phyloP scores from a whole-genome alignment of 2,113 vertebrate species.

The Tretioscincus oriximinensis region DNA sequence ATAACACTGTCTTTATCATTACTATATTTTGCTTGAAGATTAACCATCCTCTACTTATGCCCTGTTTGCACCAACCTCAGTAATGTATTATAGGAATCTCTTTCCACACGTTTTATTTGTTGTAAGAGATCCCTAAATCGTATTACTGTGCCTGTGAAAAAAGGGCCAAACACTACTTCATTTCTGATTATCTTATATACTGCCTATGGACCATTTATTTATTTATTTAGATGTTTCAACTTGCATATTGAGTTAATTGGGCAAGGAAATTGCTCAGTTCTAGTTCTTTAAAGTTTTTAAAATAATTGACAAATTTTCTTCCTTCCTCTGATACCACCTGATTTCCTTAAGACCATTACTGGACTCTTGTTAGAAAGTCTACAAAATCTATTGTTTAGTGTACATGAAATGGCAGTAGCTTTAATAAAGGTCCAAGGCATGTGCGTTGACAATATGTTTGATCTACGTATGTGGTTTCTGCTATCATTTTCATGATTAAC shows the following conservation, averaged over 20 bases:
- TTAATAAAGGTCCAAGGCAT: constrained; percentile 19
- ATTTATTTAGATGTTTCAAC: constrained; percentile 11
- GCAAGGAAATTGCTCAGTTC: constrained; percentile 20
- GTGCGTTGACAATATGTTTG: constrained; percentile 35
- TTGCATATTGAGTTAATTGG: constrained; percentile 22
- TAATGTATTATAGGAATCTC: no score
- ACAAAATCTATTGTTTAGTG: constrained; percentile 38
- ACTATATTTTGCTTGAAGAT: constrained; percentile 27
- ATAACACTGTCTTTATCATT: neutral
- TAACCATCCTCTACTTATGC: neutral
- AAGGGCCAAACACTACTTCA: constrained; percentile 36
- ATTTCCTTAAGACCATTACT: constrained; percentile 48
- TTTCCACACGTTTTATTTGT: no score
- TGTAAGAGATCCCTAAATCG: no score
- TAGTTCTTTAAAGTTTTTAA: constrained; percentile 10
- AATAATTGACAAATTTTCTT: constrained; percentile 18
- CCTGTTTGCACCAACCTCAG: no score
- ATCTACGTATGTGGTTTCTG: constrained; percentile 23
- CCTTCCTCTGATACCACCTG: neutral
- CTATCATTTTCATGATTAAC: constrained; percentile 42
- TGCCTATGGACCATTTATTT: neutral
- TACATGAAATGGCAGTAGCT: constrained; percentile 35
- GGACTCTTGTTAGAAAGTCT: constrained; percentile 24
- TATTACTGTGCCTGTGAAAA: no score
- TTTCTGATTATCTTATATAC: constrained; percentile 33